Conservation (phyloP, 92 coral and sea anemone genomes). For the Epizoanthus scotinus region DNA sequence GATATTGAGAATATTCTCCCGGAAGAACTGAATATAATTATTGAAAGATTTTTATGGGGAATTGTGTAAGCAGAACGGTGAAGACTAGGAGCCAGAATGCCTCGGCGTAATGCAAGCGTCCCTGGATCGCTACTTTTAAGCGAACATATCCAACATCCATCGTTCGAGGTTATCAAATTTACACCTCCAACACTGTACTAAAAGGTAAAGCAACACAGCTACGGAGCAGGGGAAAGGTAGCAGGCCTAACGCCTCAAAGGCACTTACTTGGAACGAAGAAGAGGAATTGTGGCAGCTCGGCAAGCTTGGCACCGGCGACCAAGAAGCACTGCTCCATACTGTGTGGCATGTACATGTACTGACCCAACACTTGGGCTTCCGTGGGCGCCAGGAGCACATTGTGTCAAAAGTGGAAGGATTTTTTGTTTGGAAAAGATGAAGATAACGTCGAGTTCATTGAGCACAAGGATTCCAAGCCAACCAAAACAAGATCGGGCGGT, state of each 20-base stretch:
- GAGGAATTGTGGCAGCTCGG: too few relatives aligned
- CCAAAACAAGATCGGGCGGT: too few relatives aligned
- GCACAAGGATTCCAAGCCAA: too few relatives aligned
- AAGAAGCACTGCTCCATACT: too few relatives aligned
- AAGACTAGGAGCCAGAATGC: slow-evolving; percentile 42
- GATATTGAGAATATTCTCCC: slow-evolving; percentile 35
- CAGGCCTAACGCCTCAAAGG: slow-evolving; percentile 28
- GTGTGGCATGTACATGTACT: too few relatives aligned
- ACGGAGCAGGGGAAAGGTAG: slow-evolving; percentile 37
- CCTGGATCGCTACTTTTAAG: neutral
- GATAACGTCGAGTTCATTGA: too few relatives aligned
- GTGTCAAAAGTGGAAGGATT: too few relatives aligned
- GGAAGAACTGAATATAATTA: slow-evolving; percentile 18
- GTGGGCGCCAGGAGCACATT: too few relatives aligned
- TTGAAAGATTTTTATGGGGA: slow-evolving; percentile 35
- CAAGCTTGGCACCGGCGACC: too few relatives aligned
- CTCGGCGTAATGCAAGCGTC: slow-evolving; percentile 39
- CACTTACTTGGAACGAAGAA: too few relatives aligned
- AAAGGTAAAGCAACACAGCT: slow-evolving; percentile 33
- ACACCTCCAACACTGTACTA: slow-evolving; percentile 14
- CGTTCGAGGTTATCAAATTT: slow-evolving; percentile 18
- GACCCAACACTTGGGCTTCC: too few relatives aligned
- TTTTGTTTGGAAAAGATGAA: too few relatives aligned
- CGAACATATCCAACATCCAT: slow-evolving; percentile 15
- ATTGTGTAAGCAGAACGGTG: slow-evolving; percentile 25